Conservation (phyloP, 2,888 invertebrate genomes). For the Globia sparganii region DNA sequence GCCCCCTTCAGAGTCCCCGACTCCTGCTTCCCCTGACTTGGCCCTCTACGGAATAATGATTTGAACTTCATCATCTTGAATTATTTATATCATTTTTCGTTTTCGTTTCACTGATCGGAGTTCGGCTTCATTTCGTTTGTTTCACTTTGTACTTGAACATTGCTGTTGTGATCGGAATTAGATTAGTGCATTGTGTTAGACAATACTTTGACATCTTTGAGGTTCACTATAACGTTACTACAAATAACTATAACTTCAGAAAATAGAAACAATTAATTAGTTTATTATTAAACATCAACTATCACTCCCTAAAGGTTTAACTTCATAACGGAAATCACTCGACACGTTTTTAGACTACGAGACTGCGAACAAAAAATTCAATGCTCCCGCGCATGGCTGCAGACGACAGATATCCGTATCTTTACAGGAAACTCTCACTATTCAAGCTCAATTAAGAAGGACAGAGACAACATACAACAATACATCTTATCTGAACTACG, state of each 20-base stretch:
- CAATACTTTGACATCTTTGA: constrained; percentile 30
- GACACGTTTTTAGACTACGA: constrained; percentile 57
- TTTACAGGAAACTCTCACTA: constrained; percentile 59
- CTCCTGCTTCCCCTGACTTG: constrained; percentile 91
- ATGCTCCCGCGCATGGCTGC: constrained; percentile 37
- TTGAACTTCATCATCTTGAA: constrained; percentile 97
- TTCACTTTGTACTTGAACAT: constrained; percentile 56
- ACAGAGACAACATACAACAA: constrained; percentile 48
- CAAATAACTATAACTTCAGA: background rate
- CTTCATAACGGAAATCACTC: constrained; percentile 61
- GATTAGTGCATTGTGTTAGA: constrained; percentile 54
- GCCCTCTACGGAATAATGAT: constrained; percentile 97
- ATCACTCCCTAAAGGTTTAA: constrained; percentile 42
- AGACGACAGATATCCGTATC: constrained; percentile 42
- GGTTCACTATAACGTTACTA: background rate
- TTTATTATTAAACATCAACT: constrained; percentile 29
- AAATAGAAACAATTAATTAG: constrained; percentile 2
- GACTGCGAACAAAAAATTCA: constrained; percentile 48
- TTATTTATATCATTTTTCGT: constrained; percentile 77
- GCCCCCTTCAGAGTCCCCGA: constrained; percentile 89
- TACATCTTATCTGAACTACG: constrained; percentile 60
- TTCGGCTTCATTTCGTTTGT: constrained; percentile 72
- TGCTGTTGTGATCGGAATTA: constrained; percentile 71
- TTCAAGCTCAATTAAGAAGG: constrained; percentile 51
- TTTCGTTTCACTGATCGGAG: constrained; percentile 85